Base-by-base conservation (phyloP, 2,113 vertebrate species). In the Gyps fulvus region DNA sequence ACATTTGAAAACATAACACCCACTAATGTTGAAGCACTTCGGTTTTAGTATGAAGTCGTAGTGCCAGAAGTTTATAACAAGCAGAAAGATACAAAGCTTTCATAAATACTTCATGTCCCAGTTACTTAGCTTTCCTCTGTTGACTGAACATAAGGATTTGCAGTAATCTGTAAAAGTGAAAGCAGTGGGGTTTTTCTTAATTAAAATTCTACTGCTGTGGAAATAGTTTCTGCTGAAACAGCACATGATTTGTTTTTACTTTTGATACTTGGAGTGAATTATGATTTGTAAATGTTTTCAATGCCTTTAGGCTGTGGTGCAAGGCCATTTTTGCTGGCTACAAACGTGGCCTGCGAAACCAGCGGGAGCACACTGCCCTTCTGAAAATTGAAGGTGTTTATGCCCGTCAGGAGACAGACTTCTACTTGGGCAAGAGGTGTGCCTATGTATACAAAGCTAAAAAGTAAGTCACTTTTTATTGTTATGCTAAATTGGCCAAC, bases 361-460 rank as follows among this genome's bases (percentile, higher is more conserved):
- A 99, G 98, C 98, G 99, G 22, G 99, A 99, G 55, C 99, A 99
- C 98, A 99, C 99, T 0, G 99, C 99, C 10, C 99, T 99, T 19
- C 98, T 99, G 94, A 99, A 99, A 97, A 97, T 99, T 42, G 99
- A 99, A 96, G 99, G 99, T 5, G 99, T 99, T 40, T 99, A 99
- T 97, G 99, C 98, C 25, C 98, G 99, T 4, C 96, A 98, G 31
- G 99, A 99, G 97, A 99, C 99, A 1, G 99, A 99, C 57, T 99
- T 99, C 97, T 99, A 99, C 97, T 98, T 99, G 92, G 99, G 99
- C 81, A 99, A 99, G 90, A 99, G 98, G 82, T 99, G 99, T 77
- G 99, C 99, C 70, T 99, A 99, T 52, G 99, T 99, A 21, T 99
- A 99, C 98, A 99, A 99, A 98, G 99, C 99, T 79, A 99, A 99